These are phyloP conservation scores for Coronaproctus castanopsis DNA, from an alignment of 2,888 invertebrate species.

Conservation along the genomic window DNA sequence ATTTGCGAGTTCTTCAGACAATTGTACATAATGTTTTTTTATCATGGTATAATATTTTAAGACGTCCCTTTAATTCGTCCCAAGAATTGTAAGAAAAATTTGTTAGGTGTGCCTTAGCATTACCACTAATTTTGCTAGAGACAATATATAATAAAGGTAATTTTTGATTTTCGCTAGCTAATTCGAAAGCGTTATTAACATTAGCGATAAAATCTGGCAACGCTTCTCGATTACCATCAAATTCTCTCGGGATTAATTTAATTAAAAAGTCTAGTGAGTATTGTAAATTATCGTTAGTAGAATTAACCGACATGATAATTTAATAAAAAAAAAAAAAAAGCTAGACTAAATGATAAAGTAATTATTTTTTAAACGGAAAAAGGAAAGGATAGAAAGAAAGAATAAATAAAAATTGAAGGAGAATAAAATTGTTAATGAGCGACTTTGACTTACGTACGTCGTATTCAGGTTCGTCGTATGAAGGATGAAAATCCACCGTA, in stretches of 20 bases:
- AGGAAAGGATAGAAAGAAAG: no score
- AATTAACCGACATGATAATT: no score
- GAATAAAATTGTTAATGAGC: no score
- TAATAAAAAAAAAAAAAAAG: no score
- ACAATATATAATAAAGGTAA: not conserved
- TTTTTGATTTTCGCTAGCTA: not conserved
- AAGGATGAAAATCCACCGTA: no score
- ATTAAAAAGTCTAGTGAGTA: not conserved
- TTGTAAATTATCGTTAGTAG: no score
- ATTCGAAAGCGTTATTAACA: constrained; percentile 2
- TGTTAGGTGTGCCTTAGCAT: not conserved
- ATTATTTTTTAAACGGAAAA: no score
- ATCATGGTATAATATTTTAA: constrained; percentile 11
- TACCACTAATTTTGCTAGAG: not conserved
- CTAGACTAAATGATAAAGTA: no score
- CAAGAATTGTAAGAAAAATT: not conserved
- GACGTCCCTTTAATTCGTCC: constrained; percentile 7
- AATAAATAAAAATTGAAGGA: no score
- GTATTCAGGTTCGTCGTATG: no score
- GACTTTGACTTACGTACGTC: no score
- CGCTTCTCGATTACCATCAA: not conserved
- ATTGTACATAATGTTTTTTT: constrained; percentile 12
- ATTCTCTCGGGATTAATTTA: not conserved
- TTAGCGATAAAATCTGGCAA: not conserved
- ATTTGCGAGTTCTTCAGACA: constrained; percentile 10